Evolutionary conservation across 1,140 invertebrate species (phyloP).

Genomic region (Tribolium madens): DNA sequence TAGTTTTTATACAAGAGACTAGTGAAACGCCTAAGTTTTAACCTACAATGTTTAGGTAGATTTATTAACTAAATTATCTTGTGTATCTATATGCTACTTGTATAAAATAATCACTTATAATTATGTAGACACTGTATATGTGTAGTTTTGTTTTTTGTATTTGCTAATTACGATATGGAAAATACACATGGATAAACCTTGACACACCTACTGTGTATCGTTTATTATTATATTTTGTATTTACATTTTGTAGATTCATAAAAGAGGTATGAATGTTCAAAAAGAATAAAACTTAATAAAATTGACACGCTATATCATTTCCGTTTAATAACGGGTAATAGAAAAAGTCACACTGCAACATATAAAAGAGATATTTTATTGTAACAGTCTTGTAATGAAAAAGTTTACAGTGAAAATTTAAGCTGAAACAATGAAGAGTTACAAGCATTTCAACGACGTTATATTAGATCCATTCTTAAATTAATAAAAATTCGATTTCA

Average conservation of each 20-base stretch:
- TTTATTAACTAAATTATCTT: slow-evolving; percentile 66
- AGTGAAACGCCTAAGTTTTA: slow-evolving; percentile 38
- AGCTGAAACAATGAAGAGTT: slow-evolving; percentile 38
- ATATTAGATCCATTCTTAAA: slow-evolving; percentile 30
- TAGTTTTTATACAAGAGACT: slow-evolving; percentile 43
- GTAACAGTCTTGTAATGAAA: slow-evolving; percentile 44
- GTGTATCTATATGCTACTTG: slow-evolving; percentile 65
- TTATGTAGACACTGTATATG: slow-evolving; percentile 65
- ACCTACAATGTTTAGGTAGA: slow-evolving; percentile 54
- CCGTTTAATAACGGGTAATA: not conserved
- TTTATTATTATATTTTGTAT: slow-evolving; percentile 47
- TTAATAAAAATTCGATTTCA: slow-evolving; percentile 25
- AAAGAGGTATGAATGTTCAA: slow-evolving; percentile 42
- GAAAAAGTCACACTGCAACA: slow-evolving; percentile 34
- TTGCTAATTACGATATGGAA: slow-evolving; percentile 63
- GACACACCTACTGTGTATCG: slow-evolving; percentile 34
- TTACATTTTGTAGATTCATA: slow-evolving; percentile 46
- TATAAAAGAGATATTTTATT: slow-evolving; percentile 46
- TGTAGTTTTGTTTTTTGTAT: slow-evolving; percentile 66
- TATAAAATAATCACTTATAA: slow-evolving; percentile 64
- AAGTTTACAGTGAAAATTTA: slow-evolving; percentile 40
- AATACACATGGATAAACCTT: slow-evolving; percentile 63
- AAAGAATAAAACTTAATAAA: slow-evolving; percentile 40
- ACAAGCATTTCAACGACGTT: slow-evolving; percentile 30
- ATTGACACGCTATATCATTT: not conserved